Evolutionary conservation across 2,888 invertebrate genomes (phyloP), one percentile per base, ranked within the genome.

Genomic region (Tachystola acroxantha): DNA sequence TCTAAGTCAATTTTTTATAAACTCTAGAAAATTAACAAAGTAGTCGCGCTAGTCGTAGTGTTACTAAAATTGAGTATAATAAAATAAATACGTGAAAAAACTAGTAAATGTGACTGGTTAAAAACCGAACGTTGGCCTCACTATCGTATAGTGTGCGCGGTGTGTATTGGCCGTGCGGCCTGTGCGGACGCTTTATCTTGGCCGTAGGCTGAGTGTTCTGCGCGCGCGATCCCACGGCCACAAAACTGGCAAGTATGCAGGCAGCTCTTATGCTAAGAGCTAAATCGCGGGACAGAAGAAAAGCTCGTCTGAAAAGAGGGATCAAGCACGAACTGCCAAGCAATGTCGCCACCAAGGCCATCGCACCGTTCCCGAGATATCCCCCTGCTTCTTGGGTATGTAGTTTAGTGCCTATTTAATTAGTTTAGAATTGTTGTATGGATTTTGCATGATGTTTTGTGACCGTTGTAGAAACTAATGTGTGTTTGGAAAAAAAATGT

Each of bases 241-340:
- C 77, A 82, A 86, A 80, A 73, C 86, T 86, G 87, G 91, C 91
- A 89, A 91, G 92, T 77, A 95, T 95, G 95, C 95, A 95, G 92
- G 95, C 95, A 90, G 95, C 95, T 89, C 92, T 95, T 89, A 94
- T 95, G 91, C 92, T 95, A 89, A 92, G 95, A 90, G 91, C 94
- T 88, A 94, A 95, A 90, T 94, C 94, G 90, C 92, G 94, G 89
- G 93, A 94, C 88, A 91, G 92, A 87, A 89, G 90, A 89, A 93
- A 94, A 91, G 92, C 92, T 81, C 90, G 92, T 70, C 88, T 91
- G 65, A 89, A 91, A 76, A 89, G 91, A 87, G 93, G 93, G 65
- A 88, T 89, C 79, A 91, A 93, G 74, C 88, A 90, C 67, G 95
- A 95, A 73, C 88, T 95, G 72, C 95, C 95, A 63, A 94, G 94